Conservation (phyloP, 2,888 invertebrate genomes). For the Furcula furcula region DNA sequence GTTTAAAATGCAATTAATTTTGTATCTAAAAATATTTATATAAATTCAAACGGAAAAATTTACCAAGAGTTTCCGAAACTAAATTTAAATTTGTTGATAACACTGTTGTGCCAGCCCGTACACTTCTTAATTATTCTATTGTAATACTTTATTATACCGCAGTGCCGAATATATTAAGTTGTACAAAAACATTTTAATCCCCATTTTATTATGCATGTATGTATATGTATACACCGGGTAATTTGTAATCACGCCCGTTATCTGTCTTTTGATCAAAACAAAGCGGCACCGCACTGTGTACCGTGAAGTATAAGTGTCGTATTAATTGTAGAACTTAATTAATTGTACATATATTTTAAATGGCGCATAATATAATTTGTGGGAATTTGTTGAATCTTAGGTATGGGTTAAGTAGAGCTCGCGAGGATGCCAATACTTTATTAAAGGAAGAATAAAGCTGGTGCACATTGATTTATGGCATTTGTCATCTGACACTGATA, state of each 20-base stretch:
- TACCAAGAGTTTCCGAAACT: no score
- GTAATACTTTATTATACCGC: conserved; percentile 42
- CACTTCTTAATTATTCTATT: conserved; percentile 45
- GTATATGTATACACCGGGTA: conserved; percentile 52
- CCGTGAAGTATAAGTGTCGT: conserved; percentile 38
- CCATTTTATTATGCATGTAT: conserved; percentile 61
- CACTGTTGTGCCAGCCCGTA: conserved; percentile 34
- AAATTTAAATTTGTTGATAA: conserved; percentile 2
- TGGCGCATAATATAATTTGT: conserved; percentile 12
- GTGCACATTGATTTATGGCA: no score
- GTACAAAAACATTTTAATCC: conserved; percentile 43
- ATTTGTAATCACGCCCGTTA: conserved; percentile 57
- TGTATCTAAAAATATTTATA: no score
- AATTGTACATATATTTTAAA: conserved; percentile 6
- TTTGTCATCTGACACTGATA: no score
- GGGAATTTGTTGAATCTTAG: conserved; percentile 16
- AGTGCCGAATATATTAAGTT: conserved; percentile 43
- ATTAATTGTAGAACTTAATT: conserved; percentile 25
- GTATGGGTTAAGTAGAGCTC: no score
- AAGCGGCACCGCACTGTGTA: conserved; percentile 44
- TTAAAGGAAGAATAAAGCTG: no score
- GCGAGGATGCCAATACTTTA: no score
- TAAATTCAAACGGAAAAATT: no score
- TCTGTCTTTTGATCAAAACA: conserved; percentile 52
- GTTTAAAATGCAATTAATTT: no score